These are phyloP conservation scores for Pygoscelis adeliae DNA, from an alignment of 2,113 vertebrate genomes.

Conservation along the genomic window DNA sequence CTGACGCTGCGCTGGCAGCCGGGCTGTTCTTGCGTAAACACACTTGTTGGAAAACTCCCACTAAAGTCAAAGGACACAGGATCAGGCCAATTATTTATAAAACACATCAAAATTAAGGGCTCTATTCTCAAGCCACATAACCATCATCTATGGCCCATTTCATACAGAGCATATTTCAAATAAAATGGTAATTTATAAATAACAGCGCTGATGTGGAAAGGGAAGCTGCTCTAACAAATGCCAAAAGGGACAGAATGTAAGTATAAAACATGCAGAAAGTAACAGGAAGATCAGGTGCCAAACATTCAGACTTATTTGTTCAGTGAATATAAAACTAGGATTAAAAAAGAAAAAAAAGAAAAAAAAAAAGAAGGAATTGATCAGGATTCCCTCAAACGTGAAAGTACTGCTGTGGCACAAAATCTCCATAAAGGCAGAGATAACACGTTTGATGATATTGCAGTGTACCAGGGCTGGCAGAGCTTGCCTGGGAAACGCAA, in stretches of 20 bases:
- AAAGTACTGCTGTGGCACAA: background rate
- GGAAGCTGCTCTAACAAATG: background rate
- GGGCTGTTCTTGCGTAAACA: background rate
- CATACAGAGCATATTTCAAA: background rate
- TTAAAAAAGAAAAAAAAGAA: background rate
- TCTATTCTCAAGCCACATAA: conserved; percentile 38
- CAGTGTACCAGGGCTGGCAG: background rate
- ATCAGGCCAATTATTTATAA: conserved; percentile 45
- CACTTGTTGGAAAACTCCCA: background rate
- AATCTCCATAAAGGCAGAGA: background rate
- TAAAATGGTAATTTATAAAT: conserved; percentile 20
- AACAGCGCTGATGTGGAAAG: background rate
- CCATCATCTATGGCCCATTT: background rate
- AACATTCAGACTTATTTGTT: background rate
- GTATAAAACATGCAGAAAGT: background rate
- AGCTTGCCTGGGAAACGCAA: background rate
- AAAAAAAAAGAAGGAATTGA: too few species aligned
- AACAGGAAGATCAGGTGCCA: background rate
- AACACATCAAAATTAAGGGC: conserved; percentile 37
- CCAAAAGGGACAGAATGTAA: background rate
- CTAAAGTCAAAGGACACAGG: background rate
- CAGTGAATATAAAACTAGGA: background rate
- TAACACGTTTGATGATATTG: background rate
- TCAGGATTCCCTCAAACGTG: background rate
- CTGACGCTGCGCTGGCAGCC: background rate